A percentile compares a stretch with the other conserved stretches of the same genome.
Conservation (phyloP, 2,113 vertebrate genomes). For the Pteruthius melanotis region DNA sequence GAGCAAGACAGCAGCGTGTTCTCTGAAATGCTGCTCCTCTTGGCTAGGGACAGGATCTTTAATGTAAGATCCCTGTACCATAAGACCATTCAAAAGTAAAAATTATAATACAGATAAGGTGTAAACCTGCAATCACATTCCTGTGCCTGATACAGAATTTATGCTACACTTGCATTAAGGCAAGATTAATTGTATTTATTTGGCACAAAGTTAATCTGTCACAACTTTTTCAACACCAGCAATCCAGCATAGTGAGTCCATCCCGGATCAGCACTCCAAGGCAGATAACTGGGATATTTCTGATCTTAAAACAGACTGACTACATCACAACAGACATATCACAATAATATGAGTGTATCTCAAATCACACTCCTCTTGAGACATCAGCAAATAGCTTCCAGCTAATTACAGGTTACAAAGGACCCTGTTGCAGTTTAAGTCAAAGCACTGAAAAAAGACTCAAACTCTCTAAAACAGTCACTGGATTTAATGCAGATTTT, state of each 20-base stretch:
- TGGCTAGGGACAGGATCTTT: background rate
- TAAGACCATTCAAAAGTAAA: background rate
- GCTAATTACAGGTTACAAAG: background rate
- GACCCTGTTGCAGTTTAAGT: background rate
- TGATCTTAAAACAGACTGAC: background rate
- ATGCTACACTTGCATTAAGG: background rate
- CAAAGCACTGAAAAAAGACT: background rate
- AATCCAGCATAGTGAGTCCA: background rate
- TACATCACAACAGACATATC: background rate
- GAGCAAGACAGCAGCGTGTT: background rate
- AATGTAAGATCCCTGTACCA: background rate
- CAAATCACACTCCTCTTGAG: background rate
- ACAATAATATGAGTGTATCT: background rate
- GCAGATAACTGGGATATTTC: background rate
- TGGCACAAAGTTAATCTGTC: background rate
- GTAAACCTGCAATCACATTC: background rate
- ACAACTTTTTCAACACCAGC: background rate
- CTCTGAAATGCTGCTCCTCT: background rate
- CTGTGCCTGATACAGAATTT: background rate
- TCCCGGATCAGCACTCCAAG: background rate
- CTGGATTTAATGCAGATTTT: background rate
- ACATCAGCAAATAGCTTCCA: background rate
- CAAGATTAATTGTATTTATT: background rate
- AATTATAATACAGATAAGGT: background rate
- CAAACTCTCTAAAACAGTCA: background rate